Base-by-base conservation (phyloP, 1,140 invertebrate genomes). In the Cyrtorhinus lividipennis region DNA sequence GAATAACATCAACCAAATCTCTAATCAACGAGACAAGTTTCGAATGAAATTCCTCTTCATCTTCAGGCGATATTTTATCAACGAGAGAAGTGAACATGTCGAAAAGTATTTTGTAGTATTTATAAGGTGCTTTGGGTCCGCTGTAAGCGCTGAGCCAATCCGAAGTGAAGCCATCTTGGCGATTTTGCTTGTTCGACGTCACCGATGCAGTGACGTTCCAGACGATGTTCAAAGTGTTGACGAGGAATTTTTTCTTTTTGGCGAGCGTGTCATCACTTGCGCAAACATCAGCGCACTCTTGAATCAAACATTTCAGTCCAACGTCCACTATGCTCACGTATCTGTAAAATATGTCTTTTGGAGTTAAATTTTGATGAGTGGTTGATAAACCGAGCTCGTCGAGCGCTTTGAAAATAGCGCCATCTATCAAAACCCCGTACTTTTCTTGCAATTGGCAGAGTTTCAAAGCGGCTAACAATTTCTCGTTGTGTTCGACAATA, bases 401-500 rank as follows among this genome's bases (percentile, higher is more conserved):
- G 18, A 53, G 8, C 10, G 48, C 10, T 53, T 5, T 22, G 20
- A 13, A 22, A 45, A 44, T 38, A 44, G 18, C 59, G 25, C 12
- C 44, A 23, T 38, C 27, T 2, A 61, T 27, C 5, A 12, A 44
- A 44, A 12, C 2, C 23, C 20, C 62, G 24, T 59, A 58, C 24
- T 27, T 2, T 38, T 57, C 27, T 24, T 64, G 58, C 23, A 64
- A 24, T 64, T 64, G 48, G 2, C 56, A 23, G 5, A 64, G 2
- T 10, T 48, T 61, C n/a, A 25, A 30, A 15, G 45, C 26, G 8
- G 59, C 59, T 13, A 56, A 18, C 5, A 64, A 22, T 60, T 64
- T 64, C 30, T 64, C 63, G 59, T 64, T 64, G 46, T 64, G 63
- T 24, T 64, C 63, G 45, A 53, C 30, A 3, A 64, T 20, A 1